A percentile compares a stretch with the other conserved stretches of the same genome.
These are phyloP conservation scores for Lepidostoma basale DNA, from an alignment of 1,140 invertebrate genomes.

Conservation along the genomic window DNA sequence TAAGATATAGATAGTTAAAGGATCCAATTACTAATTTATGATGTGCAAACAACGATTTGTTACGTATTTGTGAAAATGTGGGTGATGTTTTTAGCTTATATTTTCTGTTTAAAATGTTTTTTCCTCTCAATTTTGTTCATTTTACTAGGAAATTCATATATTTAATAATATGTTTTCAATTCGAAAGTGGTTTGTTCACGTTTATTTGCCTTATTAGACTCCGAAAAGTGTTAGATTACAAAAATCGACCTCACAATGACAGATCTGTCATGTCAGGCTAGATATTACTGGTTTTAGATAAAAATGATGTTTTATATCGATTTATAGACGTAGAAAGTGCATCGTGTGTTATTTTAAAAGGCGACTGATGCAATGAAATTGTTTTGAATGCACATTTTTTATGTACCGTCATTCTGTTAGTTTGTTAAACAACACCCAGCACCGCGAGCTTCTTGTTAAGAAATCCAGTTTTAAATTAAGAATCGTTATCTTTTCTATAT, in stretches of 20 bases:
- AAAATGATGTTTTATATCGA: slow-evolving; percentile 1
- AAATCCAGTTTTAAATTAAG: no score
- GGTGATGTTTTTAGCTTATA: slow-evolving; percentile 31
- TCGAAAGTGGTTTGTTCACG: neutral
- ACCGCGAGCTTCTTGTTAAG: no score
- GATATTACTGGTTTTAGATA: slow-evolving; percentile 18
- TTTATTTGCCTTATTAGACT: neutral
- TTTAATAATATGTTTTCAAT: neutral
- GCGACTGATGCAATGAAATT: no score
- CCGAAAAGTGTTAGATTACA: neutral
- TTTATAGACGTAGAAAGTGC: no score
- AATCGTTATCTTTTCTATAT: no score
- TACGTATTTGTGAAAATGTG: slow-evolving; percentile 35
- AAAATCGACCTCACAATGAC: slow-evolving; percentile 36
- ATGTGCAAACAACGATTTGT: slow-evolving; percentile 35
- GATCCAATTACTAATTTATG: slow-evolving; percentile 8
- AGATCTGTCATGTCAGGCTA: slow-evolving; percentile 39
- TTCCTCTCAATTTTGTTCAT: neutral
- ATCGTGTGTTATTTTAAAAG: no score
- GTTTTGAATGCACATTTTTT: no score
- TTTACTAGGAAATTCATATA: no score
- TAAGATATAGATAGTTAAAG: slow-evolving; percentile 24
- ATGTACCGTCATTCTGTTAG: no score
- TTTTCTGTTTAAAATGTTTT: slow-evolving; percentile 22
- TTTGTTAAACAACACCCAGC: no score